Evolutionary conservation across 2,888 invertebrate genomes (phyloP).

Genomic region (Megamerina dolium): DNA sequence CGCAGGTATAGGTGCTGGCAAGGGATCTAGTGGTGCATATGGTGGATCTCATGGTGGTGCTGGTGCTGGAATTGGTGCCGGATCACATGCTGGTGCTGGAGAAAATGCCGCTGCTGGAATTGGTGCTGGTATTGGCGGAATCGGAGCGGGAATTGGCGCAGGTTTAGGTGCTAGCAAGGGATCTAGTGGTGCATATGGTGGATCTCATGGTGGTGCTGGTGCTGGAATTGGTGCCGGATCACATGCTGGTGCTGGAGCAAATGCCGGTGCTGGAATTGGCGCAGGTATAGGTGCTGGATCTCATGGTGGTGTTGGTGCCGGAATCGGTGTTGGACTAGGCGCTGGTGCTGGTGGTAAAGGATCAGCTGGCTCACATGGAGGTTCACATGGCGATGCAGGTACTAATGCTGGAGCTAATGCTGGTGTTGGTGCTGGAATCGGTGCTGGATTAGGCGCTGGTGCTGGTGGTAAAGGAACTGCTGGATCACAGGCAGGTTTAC

Average conservation of each 20-base stretch:
- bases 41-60: conserved; percentile 1
- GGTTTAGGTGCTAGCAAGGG: conserved; percentile 2
- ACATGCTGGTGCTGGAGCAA: not conserved
- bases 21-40: not conserved
- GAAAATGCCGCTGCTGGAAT: not conserved
- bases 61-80: conserved; percentile 2
- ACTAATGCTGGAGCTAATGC: no score
- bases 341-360: no score
- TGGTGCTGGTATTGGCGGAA: not conserved
- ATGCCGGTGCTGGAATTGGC: conserved; percentile 7
- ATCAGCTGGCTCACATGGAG: no score
- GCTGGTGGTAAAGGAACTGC: no score
- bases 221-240: conserved; percentile 1
- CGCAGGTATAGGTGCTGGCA: not conserved
- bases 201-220: conserved; percentile 1
- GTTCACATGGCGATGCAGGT: no score
- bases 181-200: not conserved
- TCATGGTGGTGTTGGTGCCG: no score
- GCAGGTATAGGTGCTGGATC: conserved; percentile 7
- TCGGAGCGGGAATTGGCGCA: conserved; percentile 1
- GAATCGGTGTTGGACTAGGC: no score
- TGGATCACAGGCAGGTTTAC: no score
- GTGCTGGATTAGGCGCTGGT: no score
- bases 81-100: not conserved
- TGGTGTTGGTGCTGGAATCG: no score